These are phyloP conservation scores for Halichoerus grypus DNA, from an alignment of 2,113 vertebrate genomes.

Conservation along the genomic window DNA sequence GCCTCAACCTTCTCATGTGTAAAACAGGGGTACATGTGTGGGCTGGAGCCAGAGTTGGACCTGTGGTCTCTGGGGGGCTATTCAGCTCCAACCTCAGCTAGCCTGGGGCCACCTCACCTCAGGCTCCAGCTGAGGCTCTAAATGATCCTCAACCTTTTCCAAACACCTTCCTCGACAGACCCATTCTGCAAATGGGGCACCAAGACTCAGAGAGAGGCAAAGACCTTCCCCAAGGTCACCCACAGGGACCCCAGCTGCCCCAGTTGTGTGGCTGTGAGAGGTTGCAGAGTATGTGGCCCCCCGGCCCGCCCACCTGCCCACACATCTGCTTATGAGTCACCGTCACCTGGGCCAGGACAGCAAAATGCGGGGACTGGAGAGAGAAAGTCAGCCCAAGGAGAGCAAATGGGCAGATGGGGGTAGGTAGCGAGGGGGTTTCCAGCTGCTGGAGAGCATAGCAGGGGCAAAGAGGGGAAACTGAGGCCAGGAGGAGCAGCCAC, in stretches of 20 bases:
- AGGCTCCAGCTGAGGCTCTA: not conserved
- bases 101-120: not conserved
- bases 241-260: not conserved
- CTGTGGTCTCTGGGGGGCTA: not conserved
- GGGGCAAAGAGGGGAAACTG: not conserved
- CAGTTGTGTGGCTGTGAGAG: not conserved
- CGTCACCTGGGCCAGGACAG: not conserved
- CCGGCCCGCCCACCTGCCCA: slow-evolving; percentile 18
- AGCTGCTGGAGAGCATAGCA: not conserved
- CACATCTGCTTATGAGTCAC: slow-evolving; percentile 74
- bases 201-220: accelerated
- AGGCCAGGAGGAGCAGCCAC: not conserved
- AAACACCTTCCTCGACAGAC: not conserved
- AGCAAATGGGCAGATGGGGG: not conserved
- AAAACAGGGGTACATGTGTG: not conserved
- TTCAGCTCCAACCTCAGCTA: not conserved
- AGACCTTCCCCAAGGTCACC: not conserved
- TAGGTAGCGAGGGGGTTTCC: accelerated
- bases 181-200: not conserved
- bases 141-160: not conserved
- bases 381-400: slow-evolving; percentile 62
- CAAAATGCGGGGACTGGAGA: not conserved
- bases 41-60: not conserved
- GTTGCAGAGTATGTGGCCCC: not conserved
- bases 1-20: not conserved